These are phyloP conservation scores for Morpho achilles DNA, from an alignment of 2,888 invertebrate species.

Conservation along the genomic window DNA sequence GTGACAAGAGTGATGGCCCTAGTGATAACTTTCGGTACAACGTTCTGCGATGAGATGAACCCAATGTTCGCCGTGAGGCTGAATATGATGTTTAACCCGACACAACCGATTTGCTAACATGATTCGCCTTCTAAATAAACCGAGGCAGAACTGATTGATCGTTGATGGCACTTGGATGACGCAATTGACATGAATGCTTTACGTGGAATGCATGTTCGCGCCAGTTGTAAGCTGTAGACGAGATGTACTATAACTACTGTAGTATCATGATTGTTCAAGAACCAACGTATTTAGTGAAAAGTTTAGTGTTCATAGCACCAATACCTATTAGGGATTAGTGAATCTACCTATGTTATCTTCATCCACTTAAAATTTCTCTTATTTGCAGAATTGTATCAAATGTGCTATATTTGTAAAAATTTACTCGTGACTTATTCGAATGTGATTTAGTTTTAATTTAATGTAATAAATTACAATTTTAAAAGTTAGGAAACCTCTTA, in stretches of 20 bases:
- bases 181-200: constrained; percentile 31
- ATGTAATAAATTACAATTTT: constrained; percentile 63
- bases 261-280: constrained; percentile 23
- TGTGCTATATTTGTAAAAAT: constrained; percentile 44
- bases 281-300: constrained; percentile 23
- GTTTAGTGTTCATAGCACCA: constrained; percentile 63
- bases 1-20: constrained; percentile 39
- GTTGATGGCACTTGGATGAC: constrained; percentile 65
- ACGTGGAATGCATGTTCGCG: constrained; percentile 47
- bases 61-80: constrained; percentile 16
- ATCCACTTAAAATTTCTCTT: constrained; percentile 54
- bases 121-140: constrained; percentile 4
- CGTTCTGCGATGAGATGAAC: constrained; percentile 43
- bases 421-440: constrained; percentile 39
- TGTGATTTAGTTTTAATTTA: constrained; percentile 44
- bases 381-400: constrained; percentile 53
- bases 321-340: constrained; percentile 54
- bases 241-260: constrained; percentile 47
- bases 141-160: constrained; percentile 35
- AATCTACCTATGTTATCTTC: constrained; percentile 59
- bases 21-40: constrained; percentile 43
- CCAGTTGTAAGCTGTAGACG: constrained; percentile 58
- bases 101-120: neutral
- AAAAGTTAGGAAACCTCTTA: constrained; percentile 64
- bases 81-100: constrained; percentile 1